Evolutionary conservation across 2,888 invertebrate species (phyloP), one percentile per base, ranked within the genome.

Genomic region (Geotrupes spiniger): DNA sequence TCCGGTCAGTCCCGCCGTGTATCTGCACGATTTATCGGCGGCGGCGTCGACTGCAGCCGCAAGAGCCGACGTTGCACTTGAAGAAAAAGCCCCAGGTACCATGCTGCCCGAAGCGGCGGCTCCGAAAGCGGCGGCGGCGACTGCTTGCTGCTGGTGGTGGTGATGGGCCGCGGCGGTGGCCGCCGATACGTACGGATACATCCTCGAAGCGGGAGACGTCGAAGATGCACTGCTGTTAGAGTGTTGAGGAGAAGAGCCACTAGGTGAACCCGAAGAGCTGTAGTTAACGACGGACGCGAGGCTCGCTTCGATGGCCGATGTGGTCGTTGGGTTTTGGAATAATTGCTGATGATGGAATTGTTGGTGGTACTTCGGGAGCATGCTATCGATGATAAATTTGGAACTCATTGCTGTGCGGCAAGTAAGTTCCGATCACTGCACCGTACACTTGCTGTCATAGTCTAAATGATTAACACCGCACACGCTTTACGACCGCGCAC

Each of bases 371-470:
- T 93, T 93, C 70, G 92, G 92, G 80, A 93, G 89, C 91, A 93
- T 92, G 83, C 91, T 92, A 89, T 93, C 92, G 81, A 93, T 89
- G 83, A 91, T 90, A 84, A 92, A 93, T 86, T 92, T 93, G 83
- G 92, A 92, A 85, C 87, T 90, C 92, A 93, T 93, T 83, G 85
- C 87, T 74, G 69, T 63, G 60, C 63, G 63, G 67, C 68, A 63
- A 62, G 60, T 3, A 21, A 6, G 65, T 61, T 59, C 66, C 63
- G 58, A 48, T 45, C 68, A 70, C 69, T 67, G 63, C 63, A 66
- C 62, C 65, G 62, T 66, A 65, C 71, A 70, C 70, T 67, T 46
- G 61, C 63, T 66, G 65, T 66, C 68, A 70, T 70, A 69, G 66
- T 71, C 57, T 57, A 55, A 51, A 27, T 27, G 26, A 38, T 38